phyloP scores from a whole-genome alignment of 2,797 vertebrate genomes.

The Chrysocyon brachyurus region DNA sequence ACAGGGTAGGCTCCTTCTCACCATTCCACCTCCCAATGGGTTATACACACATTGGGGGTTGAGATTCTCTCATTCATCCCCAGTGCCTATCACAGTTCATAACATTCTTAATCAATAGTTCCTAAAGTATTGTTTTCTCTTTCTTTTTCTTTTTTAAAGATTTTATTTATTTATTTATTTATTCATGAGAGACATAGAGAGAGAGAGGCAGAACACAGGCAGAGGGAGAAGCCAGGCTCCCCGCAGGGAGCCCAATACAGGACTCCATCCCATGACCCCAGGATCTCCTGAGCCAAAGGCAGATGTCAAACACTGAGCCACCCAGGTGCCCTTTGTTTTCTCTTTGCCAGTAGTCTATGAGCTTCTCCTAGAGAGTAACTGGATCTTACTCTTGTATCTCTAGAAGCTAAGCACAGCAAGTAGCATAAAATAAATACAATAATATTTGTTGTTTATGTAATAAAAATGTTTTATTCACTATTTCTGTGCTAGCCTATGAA shows the following conservation, averaged over 20 bases:
- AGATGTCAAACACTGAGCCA: too few relatives aligned
- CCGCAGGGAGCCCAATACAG: too few relatives aligned
- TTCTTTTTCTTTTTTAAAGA: neutral
- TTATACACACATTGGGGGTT: neutral
- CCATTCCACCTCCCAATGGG: neutral
- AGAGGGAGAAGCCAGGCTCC: too few relatives aligned
- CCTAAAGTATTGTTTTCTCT: neutral
- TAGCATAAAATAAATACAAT: neutral
- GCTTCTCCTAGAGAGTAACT: neutral
- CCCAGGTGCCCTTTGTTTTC: neutral
- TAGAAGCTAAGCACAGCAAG: neutral
- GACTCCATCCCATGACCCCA: too few relatives aligned
- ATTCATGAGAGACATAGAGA: too few relatives aligned
- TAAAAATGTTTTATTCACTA: constrained; percentile 23
- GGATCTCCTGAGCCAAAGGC: too few relatives aligned
- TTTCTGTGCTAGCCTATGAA: neutral
- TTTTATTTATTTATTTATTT: too few relatives aligned
- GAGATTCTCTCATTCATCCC: neutral
- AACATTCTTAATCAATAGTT: neutral
- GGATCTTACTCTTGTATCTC: neutral
- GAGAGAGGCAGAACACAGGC: too few relatives aligned
- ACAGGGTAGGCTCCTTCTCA: neutral
- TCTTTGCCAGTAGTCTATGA: neutral
- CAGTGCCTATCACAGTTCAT: neutral
- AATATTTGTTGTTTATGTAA: neutral